Evolutionary conservation across 2,113 vertebrate species (phyloP), one percentile per base, ranked within the genome.

Genomic region (Dunckerocampus dactyliophorus): DNA sequence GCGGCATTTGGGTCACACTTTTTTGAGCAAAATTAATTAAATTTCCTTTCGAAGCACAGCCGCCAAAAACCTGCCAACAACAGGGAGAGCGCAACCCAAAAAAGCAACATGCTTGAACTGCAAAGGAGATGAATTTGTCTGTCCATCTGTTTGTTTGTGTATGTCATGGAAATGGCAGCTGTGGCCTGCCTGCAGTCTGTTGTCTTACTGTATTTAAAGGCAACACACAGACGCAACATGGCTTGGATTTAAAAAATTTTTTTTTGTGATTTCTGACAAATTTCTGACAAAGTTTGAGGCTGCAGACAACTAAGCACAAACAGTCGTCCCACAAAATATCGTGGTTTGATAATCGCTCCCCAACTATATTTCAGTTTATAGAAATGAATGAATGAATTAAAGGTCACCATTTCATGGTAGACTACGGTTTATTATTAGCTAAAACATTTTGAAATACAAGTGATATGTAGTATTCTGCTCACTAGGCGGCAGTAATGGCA

Each of bases 41-140:
- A 77, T 55, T 64, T 63, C n/a, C 45, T 1, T 15, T 48, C 47
- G 42, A 65, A 65, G 51, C 20, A 48, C 47, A 51, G 54, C 22
- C 4, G 74, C 77, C 72, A 82, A 80, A 69, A 71, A 84, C 34
- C 75, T 80, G 81, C 76, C 81, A 77, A 72, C 74, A 69, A 69
- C 43, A 51, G 63, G 57, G 62, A 72, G 61, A 67, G 48, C 55
- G 54, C 48, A 42, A 69, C 60, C 66, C 70, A 71, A 75, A 79
- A 71, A 62, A 77, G 63, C 67, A 71, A 71, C 64, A 72, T 48
- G 37, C 59, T 61, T 72, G 65, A 52, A 78, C 50, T 8, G 68
- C 67, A 48, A 28, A 66, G 49, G 61, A 51, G 46, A 73, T 53
- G 51, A 55, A 58, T 67, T 59, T 76, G 70, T 75, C 21, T 19